phyloP scores from a whole-genome alignment of 2,888 invertebrate genomes.

The Lathronympha strigana region DNA sequence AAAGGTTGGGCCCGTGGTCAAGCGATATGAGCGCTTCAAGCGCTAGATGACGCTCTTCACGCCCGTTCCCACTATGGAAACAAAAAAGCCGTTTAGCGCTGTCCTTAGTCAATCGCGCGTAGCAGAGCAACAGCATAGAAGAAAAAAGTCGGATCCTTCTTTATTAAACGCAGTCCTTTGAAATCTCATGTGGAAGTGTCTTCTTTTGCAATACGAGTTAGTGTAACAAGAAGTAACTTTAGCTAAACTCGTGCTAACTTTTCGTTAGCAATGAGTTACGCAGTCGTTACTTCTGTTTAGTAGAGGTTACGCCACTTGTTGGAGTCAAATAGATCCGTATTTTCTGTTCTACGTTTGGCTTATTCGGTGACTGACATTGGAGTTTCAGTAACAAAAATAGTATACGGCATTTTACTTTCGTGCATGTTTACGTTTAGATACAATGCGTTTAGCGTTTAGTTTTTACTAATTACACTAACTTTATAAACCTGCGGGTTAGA shows the following conservation, averaged over 20 bases:
- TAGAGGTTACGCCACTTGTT: not conserved
- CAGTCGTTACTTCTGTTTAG: not conserved
- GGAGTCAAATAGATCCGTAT: not conserved
- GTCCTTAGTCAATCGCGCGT: conserved; percentile 56
- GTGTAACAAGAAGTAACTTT: not conserved
- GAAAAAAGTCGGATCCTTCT: not conserved
- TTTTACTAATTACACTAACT: no score
- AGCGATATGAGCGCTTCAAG: conserved; percentile 54
- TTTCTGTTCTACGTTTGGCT: not conserved
- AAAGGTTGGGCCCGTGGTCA: conserved; percentile 74
- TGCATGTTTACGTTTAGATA: no score
- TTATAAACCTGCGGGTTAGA: no score
- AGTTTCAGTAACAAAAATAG: no score
- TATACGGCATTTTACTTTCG: no score
- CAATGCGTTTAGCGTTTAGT: no score
- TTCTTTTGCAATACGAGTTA: no score
- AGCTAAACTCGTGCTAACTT: conserved; percentile 33
- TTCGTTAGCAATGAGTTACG: conserved; percentile 26
- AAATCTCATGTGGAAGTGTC: no score
- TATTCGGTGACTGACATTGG: not conserved
- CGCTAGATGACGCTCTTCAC: conserved; percentile 21
- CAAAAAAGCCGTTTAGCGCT: conserved; percentile 56
- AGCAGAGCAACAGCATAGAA: not conserved
- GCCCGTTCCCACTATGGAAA: conserved; percentile 21
- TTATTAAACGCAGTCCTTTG: not conserved